Percentiles rank a stretch among this genome's conserved stretches.
phyloP scores from a whole-genome alignment of 2,888 invertebrate genomes.

The Caenorhabditis sulstoni region DNA sequence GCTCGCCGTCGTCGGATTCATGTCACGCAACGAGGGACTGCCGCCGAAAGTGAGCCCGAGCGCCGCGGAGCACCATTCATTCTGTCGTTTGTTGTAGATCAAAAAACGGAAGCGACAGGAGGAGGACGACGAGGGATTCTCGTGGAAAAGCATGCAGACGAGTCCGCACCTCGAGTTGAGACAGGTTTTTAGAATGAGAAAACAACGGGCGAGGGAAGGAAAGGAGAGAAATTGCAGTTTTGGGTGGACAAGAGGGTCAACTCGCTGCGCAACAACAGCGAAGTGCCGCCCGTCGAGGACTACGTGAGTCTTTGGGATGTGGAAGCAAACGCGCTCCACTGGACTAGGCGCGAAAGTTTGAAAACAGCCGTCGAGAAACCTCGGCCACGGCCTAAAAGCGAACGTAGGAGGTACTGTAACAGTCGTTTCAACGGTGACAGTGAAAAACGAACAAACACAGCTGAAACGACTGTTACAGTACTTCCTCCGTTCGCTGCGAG shows the following conservation, averaged over 20 bases:
- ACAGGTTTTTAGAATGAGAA: slow-evolving; percentile 70
- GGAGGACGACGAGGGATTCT: slow-evolving; percentile 75
- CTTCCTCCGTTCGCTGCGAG: no score
- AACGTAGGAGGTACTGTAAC: no score
- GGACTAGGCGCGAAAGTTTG: no score
- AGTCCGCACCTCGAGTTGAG: slow-evolving; percentile 78
- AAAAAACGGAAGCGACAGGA: slow-evolving; percentile 57
- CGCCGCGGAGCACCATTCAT: background rate
- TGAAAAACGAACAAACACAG: no score
- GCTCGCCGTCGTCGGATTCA: slow-evolving; percentile 80
- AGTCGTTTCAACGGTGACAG: no score
- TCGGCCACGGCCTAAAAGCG: no score
- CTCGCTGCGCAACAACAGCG: slow-evolving; percentile 65
- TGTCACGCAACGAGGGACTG: slow-evolving; percentile 80
- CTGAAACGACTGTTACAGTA: no score
- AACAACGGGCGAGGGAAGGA: background rate
- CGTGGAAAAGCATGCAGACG: slow-evolving; percentile 79
- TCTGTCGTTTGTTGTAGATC: slow-evolving; percentile 13
- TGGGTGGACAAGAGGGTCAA: slow-evolving; percentile 79
- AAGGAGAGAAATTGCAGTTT: slow-evolving; percentile 66
- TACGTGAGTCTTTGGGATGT: no score
- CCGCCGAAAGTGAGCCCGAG: slow-evolving; percentile 64
- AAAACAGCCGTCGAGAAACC: no score
- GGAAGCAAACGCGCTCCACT: no score
- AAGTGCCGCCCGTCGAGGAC: slow-evolving; percentile 57